Base-by-base conservation (phyloP, 2,888 invertebrate species). In the Callimorpha dominula region DNA sequence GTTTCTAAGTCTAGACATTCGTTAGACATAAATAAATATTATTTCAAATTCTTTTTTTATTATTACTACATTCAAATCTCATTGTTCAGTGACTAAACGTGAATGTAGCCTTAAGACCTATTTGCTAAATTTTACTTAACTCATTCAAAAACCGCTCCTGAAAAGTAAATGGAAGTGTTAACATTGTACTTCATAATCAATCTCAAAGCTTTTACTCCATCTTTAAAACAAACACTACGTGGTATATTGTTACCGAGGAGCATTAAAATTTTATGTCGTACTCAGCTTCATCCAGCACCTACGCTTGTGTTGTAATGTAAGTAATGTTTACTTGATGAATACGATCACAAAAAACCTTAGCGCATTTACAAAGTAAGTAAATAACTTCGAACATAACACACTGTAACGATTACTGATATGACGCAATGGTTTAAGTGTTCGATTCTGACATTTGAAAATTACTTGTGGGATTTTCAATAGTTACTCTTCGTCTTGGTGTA, bases 241-340 rank as follows among this genome's bases (percentile, higher is more conserved):
- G 67, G 42, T 54, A 20, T 54, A 67, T 43, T 67, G 67, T 67
- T 67, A 40, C 54, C 20, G 14, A 40, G 40, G 62, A 46, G 60
- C 68, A 68, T 68, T 68, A 68, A 68, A 68, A 31, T 68, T 68
- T 68, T 43, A 68, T 9, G 49, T 46, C 57, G 68, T 17, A 31
- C 68, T 60, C 49, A 46, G 31, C 68, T 49, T 12, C 17, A 40
- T 15, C 54, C 42, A 67, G 52, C 54, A 52, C 20, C 46, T 46
- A 46, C 52, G 68, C 60, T 46, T 68, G 54, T 20, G 60, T 15
- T 54, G 17, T 43, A 31, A 31, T 20, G 15, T 4, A 2, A 52
- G 5, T 50, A n/a, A 20, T n/a, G 31, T 46, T 49, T 20, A 9
- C 14, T 31, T 49, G 20, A 15, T 31, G 31, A n/a, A 50, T 31